These are phyloP conservation scores for Parotocinclus haroldoi DNA, from an alignment of 2,797 vertebrate species.

Conservation along the genomic window DNA sequence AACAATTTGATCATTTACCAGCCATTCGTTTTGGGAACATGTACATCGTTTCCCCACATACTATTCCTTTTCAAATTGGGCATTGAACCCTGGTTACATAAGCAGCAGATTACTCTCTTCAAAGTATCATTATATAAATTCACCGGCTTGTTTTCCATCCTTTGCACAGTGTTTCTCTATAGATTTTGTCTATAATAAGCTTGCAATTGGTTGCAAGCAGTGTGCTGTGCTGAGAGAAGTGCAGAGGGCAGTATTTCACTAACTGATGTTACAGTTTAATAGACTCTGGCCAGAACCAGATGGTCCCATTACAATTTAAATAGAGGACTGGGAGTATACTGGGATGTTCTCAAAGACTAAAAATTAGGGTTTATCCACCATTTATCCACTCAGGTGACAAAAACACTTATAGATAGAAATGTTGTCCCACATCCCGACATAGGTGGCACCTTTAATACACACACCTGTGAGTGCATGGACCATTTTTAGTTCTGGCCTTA, in stretches of 20 bases:
- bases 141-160: conserved; percentile 11
- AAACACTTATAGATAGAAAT: no score
- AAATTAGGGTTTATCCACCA: conserved; percentile 1
- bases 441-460: no score
- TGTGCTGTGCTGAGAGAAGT: conserved; percentile 1
- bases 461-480: no score
- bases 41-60: conserved; percentile 7
- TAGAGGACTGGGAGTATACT: conserved; percentile 1
- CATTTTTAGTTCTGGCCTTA: no score
- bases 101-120: conserved; percentile 5
- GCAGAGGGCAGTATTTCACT: conserved; percentile 43
- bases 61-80: conserved; percentile 4
- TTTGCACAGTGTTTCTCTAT: conserved; percentile 17
- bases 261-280: conserved; percentile 24
- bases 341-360: conserved; percentile 20
- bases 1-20: conserved; percentile 9
- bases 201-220: conserved; percentile 5
- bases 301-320: conserved; percentile 24
- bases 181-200: conserved; percentile 7
- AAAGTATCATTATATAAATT: conserved; percentile 19
- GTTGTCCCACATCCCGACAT: no score
- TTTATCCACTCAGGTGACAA: not conserved
- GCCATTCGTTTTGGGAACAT: conserved; percentile 2
- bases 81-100: not conserved
- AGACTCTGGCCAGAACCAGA: conserved; percentile 7